These are phyloP conservation scores for Heteromyza rotundicornis DNA, from an alignment of 2,888 invertebrate species.

Conservation along the genomic window DNA sequence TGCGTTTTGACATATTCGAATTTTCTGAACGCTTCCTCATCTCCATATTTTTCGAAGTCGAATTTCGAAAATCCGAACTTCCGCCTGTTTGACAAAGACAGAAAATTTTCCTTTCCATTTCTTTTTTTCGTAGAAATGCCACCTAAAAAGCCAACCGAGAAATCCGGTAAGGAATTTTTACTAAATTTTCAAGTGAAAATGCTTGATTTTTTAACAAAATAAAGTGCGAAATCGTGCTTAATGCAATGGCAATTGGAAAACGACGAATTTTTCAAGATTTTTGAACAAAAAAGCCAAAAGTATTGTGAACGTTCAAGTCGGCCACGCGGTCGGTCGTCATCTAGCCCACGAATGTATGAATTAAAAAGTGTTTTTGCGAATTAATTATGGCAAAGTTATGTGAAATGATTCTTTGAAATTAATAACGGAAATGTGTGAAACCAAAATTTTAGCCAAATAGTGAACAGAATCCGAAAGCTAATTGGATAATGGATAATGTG, in stretches of 20 bases:
- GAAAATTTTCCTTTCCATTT: conserved; percentile 58
- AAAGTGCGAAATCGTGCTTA: conserved; percentile 22
- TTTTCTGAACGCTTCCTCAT: not conserved
- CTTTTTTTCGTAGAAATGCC: conserved; percentile 74
- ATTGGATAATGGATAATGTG: too few species aligned
- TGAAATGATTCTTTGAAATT: too few species aligned
- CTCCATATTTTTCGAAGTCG: conserved; percentile 32
- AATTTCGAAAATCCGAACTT: conserved; percentile 40
- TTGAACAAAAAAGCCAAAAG: conserved; percentile 23
- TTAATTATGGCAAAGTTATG: too few species aligned
- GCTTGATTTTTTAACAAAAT: conserved; percentile 30
- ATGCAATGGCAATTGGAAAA: conserved; percentile 20
- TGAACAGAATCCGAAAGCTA: too few species aligned
- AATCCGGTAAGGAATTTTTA: conserved; percentile 74
- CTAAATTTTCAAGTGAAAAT: conserved; percentile 39
- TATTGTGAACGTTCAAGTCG: conserved; percentile 5
- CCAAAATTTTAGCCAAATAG: too few species aligned
- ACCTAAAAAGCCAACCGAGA: conserved; percentile 86
- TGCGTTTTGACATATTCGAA: too few species aligned
- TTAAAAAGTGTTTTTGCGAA: too few species aligned
- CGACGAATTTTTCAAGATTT: conserved; percentile 26
- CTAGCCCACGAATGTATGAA: too few species aligned
- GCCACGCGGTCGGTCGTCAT: conserved; percentile 42
- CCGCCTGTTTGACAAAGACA: conserved; percentile 43
- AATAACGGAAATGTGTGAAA: too few species aligned